Evolutionary conservation across 2,113 vertebrate species (phyloP).

Genomic region (Sinocyclocheilus grahami): DNA sequence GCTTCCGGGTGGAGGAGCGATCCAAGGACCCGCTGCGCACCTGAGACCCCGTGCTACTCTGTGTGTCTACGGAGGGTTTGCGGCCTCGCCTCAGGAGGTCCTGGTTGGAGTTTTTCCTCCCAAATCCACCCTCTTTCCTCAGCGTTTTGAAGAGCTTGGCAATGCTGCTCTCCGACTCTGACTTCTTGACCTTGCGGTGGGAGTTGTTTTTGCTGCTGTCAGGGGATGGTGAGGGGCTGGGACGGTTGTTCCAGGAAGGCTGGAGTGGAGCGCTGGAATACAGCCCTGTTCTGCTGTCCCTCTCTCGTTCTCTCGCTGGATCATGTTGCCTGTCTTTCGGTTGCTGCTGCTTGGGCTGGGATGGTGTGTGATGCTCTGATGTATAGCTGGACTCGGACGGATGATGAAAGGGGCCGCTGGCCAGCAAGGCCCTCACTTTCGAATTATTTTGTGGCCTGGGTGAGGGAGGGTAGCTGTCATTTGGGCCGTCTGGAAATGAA

Average conservation of each 20-base stretch:
- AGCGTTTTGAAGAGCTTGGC: constrained; percentile 79
- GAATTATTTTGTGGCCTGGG: constrained; percentile 93
- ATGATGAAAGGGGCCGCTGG: constrained; percentile 84
- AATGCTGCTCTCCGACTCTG: constrained; percentile 79
- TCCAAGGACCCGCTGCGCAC: constrained; percentile 86
- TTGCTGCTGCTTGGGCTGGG: constrained; percentile 87
- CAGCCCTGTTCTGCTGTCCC: constrained; percentile 58
- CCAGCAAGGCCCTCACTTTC: constrained; percentile 88
- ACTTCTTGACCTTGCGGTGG: constrained; percentile 77
- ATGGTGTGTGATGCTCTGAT: constrained; percentile 95
- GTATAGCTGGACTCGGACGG: constrained; percentile 94
- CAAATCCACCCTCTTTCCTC: constrained; percentile 75
- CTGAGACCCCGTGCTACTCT: constrained; percentile 66
- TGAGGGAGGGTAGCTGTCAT: constrained; percentile 92
- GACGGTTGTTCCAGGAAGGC: constrained; percentile 87
- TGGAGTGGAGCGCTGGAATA: constrained; percentile 84
- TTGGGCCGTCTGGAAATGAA: constrained; percentile 90
- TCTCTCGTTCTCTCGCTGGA: constrained; percentile 71
- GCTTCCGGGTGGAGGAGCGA: constrained; percentile 78
- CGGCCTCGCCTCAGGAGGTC: constrained; percentile 78
- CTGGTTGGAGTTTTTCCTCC: constrained; percentile 74
- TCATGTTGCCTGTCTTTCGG: constrained; percentile 74
- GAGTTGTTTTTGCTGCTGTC: constrained; percentile 71
- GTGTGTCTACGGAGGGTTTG: constrained; percentile 81
- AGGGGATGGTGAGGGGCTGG: constrained; percentile 80